Evolutionary conservation across 1,140 invertebrate genomes (phyloP), one percentile per base, ranked within the genome.

Genomic region (Bombus vancouverensis): DNA sequence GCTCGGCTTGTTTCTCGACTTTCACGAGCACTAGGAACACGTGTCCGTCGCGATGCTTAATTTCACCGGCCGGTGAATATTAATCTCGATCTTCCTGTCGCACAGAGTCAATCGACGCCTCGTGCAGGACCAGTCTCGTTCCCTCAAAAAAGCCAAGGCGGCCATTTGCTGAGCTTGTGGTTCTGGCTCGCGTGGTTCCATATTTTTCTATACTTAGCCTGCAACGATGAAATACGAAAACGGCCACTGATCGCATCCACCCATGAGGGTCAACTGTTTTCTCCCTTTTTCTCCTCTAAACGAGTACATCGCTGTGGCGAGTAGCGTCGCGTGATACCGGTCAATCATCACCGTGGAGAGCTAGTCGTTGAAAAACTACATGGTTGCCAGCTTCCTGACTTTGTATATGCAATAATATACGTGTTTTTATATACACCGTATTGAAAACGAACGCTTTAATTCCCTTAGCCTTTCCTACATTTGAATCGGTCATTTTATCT

Each of bases 281-380:
- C 34, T 22, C 34, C 32, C 13, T 25, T 39, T 42, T 42, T 28
- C 25, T 42, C 37, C 37, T 39, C 28, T 1, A 42, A 42, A 42
- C 39, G 28, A 15, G 12, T 44, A 71, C 37, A 28, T 22, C 5
- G 68, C 18, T 3, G 34, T 12, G 37, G 22, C 62, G 87, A 81
- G 80, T 83, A 82, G 32, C 42, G 86, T 94, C 91, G 93, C 93
- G 92, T 93, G 93, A 94, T 89, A 87, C 73, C 87, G 89, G 78
- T 92, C 92, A 93, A 94, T 94, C 93, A 94, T 93, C 88, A 81
- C 74, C 88, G 86, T 22, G 18, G 68, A 70, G 68, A 25, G 90
- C 90, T 91, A 91, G 91, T 89, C 88, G 90, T 85, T 81, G 86
- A 87, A 87, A 91, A 89, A 81, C 53, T 68, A 10, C 81, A 39